Percentiles rank a stretch among this genome's conserved stretches.
phyloP scores from a whole-genome alignment of 92 coral and sea anemone species.

The Blastomussa wellsi region DNA sequence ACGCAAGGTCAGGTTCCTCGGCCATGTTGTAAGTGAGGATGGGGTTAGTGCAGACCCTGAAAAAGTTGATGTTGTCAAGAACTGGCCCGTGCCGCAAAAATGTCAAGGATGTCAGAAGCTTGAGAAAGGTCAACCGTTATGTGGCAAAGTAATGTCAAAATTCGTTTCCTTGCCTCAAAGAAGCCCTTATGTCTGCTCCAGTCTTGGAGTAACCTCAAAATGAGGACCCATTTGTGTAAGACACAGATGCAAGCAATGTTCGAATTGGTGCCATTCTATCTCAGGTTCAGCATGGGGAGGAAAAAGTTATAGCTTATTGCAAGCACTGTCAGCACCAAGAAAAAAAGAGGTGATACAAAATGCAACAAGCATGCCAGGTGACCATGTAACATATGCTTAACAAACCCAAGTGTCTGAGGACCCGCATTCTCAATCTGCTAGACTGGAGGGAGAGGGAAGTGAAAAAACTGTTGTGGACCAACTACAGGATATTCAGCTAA shows the following conservation, averaged over 20 bases:
- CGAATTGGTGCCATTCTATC: neutral
- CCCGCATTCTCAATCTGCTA: neutral
- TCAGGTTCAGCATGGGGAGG: neutral
- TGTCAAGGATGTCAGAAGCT: conserved; percentile 11
- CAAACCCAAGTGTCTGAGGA: neutral
- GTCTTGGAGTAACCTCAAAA: conserved; percentile 34
- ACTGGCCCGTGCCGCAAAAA: too few species aligned
- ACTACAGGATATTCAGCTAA: neutral
- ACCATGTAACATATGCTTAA: neutral
- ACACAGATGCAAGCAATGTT: neutral
- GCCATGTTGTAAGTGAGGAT: conserved; percentile 44
- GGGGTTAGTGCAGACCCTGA: conserved; percentile 49
- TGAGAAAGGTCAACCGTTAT: conserved; percentile 20
- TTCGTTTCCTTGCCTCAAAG: conserved; percentile 16
- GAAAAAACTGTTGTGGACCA: neutral
- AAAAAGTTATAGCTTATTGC: conserved; percentile 15
- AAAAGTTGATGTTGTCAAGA: conserved; percentile 43
- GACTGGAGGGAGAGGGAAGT: neutral
- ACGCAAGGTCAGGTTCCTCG: conserved; percentile 48
- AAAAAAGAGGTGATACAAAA: neutral
- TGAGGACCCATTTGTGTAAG: conserved; percentile 24
- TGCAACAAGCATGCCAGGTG: conserved; percentile 4
- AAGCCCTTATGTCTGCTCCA: too few species aligned
- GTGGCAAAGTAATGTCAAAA: conserved; percentile 24
- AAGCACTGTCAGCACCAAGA: conserved; percentile 34